Percentiles rank a stretch among this genome's conserved stretches.
Evolutionary conservation across 2,113 vertebrate genomes (phyloP).

Genomic region (Camelus dromedarius): DNA sequence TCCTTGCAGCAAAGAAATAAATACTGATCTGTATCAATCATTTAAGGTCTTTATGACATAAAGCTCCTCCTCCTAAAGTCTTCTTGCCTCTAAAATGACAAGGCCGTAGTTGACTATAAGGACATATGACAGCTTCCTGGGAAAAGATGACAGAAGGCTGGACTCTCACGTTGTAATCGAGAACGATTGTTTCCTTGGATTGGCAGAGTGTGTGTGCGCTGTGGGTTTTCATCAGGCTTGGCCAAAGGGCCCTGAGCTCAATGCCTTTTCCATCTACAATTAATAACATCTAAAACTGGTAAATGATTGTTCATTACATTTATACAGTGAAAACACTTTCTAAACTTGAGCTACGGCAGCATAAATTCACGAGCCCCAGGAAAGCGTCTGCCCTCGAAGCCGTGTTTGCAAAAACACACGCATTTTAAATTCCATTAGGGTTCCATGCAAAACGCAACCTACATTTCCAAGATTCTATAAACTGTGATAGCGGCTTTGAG

Average conservation of each 20-base stretch:
- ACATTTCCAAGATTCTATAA: constrained; percentile 78
- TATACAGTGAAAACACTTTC: background rate
- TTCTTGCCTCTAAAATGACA: background rate
- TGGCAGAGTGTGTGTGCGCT: rapidly evolving
- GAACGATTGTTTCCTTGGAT: too few species aligned
- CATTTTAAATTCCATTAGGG: constrained; percentile 71
- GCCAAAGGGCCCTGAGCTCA: background rate
- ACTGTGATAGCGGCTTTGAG: constrained; percentile 74
- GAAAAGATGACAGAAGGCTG: background rate
- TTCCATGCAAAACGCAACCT: constrained; percentile 73
- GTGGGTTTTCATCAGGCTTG: background rate
- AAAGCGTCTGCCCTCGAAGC: background rate
- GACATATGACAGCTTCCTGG: rapidly evolving
- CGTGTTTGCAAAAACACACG: background rate
- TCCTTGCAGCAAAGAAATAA: background rate
- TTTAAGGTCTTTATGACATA: background rate
- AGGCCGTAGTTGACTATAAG: rapidly evolving
- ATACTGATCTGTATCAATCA: background rate
- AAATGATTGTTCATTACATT: background rate
- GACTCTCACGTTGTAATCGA: too few species aligned
- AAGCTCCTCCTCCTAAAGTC: rapidly evolving
- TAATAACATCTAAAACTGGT: background rate
- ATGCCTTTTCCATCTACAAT: background rate
- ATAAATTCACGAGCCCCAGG: background rate
- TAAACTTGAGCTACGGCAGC: background rate